A percentile compares a stretch with the other conserved stretches of the same genome.
Conservation (phyloP, 2,888 invertebrate genomes). For the Drosophila birchii region DNA sequence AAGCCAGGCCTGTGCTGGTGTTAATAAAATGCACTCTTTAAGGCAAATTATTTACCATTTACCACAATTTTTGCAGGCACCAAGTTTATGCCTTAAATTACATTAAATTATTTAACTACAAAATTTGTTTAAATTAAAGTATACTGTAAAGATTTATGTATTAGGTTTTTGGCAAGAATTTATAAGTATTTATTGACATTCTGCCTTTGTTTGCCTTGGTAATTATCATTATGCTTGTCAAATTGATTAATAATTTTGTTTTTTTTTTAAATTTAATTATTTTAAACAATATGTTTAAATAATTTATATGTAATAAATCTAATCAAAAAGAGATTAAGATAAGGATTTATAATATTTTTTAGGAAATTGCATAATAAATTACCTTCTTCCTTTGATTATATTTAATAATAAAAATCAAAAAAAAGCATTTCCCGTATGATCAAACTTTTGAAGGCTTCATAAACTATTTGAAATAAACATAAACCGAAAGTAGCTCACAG, state of each 20-base stretch:
- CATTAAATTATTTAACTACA: background rate
- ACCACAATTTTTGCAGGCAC: background rate
- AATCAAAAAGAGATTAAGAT: no score
- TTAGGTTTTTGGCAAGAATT: background rate
- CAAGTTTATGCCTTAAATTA: background rate
- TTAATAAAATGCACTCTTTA: slow-evolving; percentile 58
- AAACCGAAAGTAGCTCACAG: background rate
- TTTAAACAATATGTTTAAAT: no score
- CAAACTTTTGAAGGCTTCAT: no score
- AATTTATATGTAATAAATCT: no score
- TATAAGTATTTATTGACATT: no score
- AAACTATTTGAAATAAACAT: background rate
- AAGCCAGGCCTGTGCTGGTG: slow-evolving; percentile 59
- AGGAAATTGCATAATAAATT: no score
- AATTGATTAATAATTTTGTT: background rate
- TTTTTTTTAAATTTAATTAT: background rate
- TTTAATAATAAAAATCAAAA: background rate
- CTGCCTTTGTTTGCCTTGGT: background rate
- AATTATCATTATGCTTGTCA: background rate
- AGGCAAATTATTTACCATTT: slow-evolving; percentile 6
- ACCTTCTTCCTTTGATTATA: background rate
- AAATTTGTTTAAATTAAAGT: background rate
- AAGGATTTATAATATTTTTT: no score
- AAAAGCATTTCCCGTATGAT: accelerated
- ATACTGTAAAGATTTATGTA: background rate